These are phyloP conservation scores for Odocoileus hemionus DNA, from an alignment of 2,113 vertebrate genomes.

Conservation along the genomic window DNA sequence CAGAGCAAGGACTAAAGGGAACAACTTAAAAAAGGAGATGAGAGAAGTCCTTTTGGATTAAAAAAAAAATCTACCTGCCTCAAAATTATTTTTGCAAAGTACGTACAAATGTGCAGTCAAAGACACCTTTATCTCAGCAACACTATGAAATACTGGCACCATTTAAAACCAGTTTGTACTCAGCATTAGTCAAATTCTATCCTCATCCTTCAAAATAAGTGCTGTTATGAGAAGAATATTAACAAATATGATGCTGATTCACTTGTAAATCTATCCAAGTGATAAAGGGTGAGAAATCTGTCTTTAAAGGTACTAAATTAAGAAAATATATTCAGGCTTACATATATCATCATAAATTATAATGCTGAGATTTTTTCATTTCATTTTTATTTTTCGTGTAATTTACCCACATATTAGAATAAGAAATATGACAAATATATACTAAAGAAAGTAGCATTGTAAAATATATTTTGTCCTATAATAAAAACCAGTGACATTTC, in stretches of 20 bases:
- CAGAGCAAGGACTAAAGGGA: neutral
- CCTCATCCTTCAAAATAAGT: slow-evolving; percentile 18
- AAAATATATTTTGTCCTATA: slow-evolving; percentile 45
- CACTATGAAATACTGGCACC: neutral
- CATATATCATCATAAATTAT: neutral
- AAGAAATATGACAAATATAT: slow-evolving; percentile 31
- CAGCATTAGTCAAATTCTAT: neutral
- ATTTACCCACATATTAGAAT: slow-evolving; percentile 4
- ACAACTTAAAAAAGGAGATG: neutral
- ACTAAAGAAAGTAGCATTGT: slow-evolving; percentile 44
- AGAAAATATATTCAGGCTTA: neutral
- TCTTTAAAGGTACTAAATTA: neutral
- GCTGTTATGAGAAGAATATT: neutral
- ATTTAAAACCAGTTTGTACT: neutral
- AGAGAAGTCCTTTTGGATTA: neutral
- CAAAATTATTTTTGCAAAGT: slow-evolving; percentile 14
- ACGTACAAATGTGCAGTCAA: neutral
- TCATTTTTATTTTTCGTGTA: neutral
- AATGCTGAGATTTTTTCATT: neutral
- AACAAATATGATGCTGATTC: neutral
- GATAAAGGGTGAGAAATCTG: neutral
- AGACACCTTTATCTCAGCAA: neutral
- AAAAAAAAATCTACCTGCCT: neutral
- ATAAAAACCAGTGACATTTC: slow-evolving; percentile 54
- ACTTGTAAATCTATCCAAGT: neutral